phyloP scores from a whole-genome alignment of 2,113 vertebrate genomes.

The Leptobrachium leishanense region DNA sequence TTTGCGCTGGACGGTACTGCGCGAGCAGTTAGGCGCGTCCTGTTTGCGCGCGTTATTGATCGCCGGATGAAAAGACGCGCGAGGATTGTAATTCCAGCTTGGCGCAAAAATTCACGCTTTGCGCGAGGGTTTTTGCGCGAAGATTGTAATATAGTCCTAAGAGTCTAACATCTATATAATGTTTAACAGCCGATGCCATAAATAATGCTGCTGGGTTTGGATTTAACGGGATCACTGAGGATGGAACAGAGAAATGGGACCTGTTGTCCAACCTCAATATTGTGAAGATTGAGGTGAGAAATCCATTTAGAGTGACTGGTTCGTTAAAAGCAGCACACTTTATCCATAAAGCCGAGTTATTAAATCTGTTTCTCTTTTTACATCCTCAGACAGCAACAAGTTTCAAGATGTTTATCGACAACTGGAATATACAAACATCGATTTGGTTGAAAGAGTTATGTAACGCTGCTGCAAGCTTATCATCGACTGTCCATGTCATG shows the following conservation, averaged over 20 bases:
- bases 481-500: too few relatives aligned
- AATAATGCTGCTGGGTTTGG: slow-evolving; percentile 54
- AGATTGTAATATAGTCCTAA: too few relatives aligned
- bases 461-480: background rate
- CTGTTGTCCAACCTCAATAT: slow-evolving; percentile 50
- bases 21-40: too few relatives aligned
- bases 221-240: slow-evolving; percentile 42
- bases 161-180: background rate
- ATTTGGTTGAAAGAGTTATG: slow-evolving; percentile 52
- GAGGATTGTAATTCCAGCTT: too few relatives aligned
- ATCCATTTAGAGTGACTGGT: background rate
- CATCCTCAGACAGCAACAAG: slow-evolving; percentile 44
- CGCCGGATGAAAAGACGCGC: too few relatives aligned
- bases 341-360: background rate
- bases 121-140: too few relatives aligned
- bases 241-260: slow-evolving; percentile 43
- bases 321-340: too few relatives aligned
- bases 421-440: slow-evolving; percentile 53
- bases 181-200: slow-evolving; percentile 45
- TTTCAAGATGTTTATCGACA: slow-evolving; percentile 50
- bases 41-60: too few relatives aligned
- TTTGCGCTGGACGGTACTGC: too few relatives aligned
- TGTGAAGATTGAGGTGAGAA: slow-evolving; percentile 42
- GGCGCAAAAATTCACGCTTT: too few relatives aligned
- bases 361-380: background rate